Evolutionary conservation across 2,888 invertebrate species (phyloP), one percentile per base, ranked within the genome.

Genomic region (Oscheius myriophilus): DNA sequence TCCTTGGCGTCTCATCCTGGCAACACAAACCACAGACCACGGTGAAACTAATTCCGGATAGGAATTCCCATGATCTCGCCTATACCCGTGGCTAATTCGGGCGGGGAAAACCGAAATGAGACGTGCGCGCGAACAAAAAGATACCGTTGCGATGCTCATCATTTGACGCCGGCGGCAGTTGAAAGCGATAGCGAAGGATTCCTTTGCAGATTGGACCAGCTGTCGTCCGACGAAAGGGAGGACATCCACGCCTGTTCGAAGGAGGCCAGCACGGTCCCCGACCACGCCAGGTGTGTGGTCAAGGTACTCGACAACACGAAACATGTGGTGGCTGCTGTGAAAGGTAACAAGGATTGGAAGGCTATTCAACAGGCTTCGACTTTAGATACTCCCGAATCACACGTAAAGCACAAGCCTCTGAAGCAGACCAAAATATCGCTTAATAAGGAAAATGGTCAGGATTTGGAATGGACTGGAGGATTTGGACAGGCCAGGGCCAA

Each of bases 271-370:
- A 69, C 71, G 12, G 76, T 82, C 14, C 78, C 75, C 41, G 67
- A 71, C 14, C 83, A 83, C 57, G 83, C 83, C 12, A 69, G 70
- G 53, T 83, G 83, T 58, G 71, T 83, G 41, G 73, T 72, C 21
- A 67, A 73, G 49, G 53, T 81, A 11, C 49, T 83, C 43, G 78
- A 80, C 52, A 69, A 72, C 16, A 63, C 70, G 21, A 76, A 76
- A 7, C 41, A 62, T 16, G 43, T 54, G 14, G 21, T 25, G 14
- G 51, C 51, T 11, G 51, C 51, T 9, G 52, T 57, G 14, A 41
- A 41, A 25, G 67, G 41, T 51, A 57, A 41, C 16, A 21, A n/a
- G 23, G 21, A 58, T n/a, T 14, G 23, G 33, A 2, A n/a, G 21
- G 26, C 18, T 42, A 58, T 6, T 7, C 16, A 18, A 9, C 21